Conservation (phyloP, 2,113 vertebrate species). For the Lucifuga dentata region DNA sequence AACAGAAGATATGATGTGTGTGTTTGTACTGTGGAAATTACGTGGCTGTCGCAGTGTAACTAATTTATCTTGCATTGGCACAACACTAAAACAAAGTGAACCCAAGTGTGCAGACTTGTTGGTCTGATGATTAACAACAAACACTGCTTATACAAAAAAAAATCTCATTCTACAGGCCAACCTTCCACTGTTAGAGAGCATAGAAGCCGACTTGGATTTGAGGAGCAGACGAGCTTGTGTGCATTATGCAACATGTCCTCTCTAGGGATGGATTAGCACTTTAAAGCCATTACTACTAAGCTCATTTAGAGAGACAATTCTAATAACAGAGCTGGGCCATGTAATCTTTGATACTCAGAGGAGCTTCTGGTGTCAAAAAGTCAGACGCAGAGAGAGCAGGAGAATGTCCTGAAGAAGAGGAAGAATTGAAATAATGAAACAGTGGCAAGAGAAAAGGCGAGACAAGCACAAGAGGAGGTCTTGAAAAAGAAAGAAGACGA, state of each 20-base stretch:
- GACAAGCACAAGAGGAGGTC: not conserved
- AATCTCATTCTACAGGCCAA: not conserved
- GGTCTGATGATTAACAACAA: constrained; percentile 14
- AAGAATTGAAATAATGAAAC: not conserved
- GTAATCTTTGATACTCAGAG: constrained; percentile 20
- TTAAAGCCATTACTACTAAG: constrained; percentile 66
- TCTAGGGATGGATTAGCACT: constrained; percentile 65
- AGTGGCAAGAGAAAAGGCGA: not conserved
- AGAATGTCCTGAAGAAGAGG: not conserved
- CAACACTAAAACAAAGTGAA: constrained; percentile 12
- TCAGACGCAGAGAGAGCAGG: constrained; percentile 25
- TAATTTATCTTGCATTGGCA: constrained; percentile 11
- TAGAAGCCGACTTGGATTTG: constrained; percentile 43
- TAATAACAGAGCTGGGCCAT: constrained; percentile 49
- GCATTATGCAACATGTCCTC: constrained; percentile 65
- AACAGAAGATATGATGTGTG: too few relatives aligned
- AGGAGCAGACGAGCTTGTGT: constrained; percentile 14
- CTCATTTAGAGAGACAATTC: constrained; percentile 59
- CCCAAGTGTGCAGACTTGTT: not conserved
- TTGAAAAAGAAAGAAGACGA: not conserved
- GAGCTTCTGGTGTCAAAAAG: constrained; percentile 42
- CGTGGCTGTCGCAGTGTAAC: too few relatives aligned
- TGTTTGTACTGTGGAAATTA: too few relatives aligned
- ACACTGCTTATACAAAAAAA: not conserved
- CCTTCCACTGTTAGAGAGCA: not conserved